Conservation (phyloP, 2,113 vertebrate species). For the Phocoena phocoena region DNA sequence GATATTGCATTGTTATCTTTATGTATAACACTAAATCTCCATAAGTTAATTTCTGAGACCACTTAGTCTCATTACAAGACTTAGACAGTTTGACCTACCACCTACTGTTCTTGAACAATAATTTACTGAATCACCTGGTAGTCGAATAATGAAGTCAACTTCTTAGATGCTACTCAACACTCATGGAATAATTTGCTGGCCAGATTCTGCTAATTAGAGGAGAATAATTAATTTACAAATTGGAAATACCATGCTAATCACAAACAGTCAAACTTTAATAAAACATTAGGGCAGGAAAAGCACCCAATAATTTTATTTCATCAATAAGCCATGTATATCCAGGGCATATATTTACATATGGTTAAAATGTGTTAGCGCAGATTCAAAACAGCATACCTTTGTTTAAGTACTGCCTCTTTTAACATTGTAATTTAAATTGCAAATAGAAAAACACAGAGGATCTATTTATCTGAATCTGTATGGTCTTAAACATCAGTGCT, state of each 20-base stretch:
- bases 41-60: not conserved
- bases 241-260: not conserved
- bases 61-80: not conserved
- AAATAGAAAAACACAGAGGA: constrained; percentile 29
- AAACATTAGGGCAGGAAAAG: not conserved
- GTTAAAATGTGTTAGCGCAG: not conserved
- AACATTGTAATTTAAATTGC: constrained; percentile 56
- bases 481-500: not conserved
- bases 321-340: not conserved
- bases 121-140: not conserved
- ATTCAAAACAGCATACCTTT: not conserved
- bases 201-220: not conserved
- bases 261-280: not conserved
- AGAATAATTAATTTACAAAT: not conserved
- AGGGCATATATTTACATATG: not conserved
- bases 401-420: constrained; percentile 50
- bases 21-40: not conserved
- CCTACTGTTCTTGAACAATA: not conserved
- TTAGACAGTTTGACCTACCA: not conserved
- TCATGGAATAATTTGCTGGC: not conserved
- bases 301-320: not conserved
- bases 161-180: not conserved
- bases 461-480: not conserved
- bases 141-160: not conserved
- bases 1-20: not conserved